Evolutionary conservation across 2,888 invertebrate genomes (phyloP).

Genomic region (Odontothrips loti): DNA sequence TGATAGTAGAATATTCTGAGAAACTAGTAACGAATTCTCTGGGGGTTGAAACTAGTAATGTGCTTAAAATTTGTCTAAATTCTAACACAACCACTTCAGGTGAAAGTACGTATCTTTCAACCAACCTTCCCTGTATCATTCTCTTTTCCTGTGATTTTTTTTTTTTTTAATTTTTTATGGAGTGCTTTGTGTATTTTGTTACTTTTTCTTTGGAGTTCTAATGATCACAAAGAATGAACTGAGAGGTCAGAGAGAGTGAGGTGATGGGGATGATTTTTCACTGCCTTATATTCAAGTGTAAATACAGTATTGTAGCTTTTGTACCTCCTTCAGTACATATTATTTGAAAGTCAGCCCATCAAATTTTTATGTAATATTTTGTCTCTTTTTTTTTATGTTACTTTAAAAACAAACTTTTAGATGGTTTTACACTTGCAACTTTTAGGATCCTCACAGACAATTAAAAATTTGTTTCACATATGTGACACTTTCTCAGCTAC

Average conservation of each 20-base stretch:
- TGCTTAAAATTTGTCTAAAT: background rate
- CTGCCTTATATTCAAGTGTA: slow-evolving; percentile 25
- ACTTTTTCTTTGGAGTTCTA: too few relatives aligned
- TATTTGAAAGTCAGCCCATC: background rate
- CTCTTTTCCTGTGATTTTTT: background rate
- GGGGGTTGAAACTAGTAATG: too few relatives aligned
- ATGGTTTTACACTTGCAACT: background rate
- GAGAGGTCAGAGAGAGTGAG: background rate
- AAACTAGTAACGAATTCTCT: background rate
- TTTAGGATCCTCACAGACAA: too few relatives aligned
- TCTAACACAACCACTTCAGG: background rate
- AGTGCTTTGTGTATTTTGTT: too few relatives aligned
- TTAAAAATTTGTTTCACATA: too few relatives aligned
- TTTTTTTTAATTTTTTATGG: too few relatives aligned
- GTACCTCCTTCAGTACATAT: background rate
- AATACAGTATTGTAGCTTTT: background rate
- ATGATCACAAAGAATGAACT: too few relatives aligned
- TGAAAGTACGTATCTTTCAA: background rate
- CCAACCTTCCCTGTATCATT: background rate
- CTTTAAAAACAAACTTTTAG: background rate
- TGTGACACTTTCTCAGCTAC: background rate
- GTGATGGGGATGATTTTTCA: background rate
- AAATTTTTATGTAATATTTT: background rate
- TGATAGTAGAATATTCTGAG: background rate
- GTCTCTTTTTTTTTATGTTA: background rate